Conservation (phyloP, 2,888 invertebrate genomes). For the Pecten maximus region DNA sequence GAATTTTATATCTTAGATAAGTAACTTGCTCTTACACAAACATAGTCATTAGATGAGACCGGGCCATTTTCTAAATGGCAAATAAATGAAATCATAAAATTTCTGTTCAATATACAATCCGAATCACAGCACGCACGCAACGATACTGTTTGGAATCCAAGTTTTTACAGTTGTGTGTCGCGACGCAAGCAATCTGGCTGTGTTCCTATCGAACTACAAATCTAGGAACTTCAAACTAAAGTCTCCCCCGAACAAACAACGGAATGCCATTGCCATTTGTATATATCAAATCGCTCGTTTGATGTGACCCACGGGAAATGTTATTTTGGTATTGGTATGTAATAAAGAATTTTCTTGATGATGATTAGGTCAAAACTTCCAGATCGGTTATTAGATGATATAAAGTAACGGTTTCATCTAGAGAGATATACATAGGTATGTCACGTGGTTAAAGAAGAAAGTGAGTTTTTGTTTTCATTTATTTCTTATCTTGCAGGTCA, state of each 20-base stretch:
- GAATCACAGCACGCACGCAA: not conserved
- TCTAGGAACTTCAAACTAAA: not conserved
- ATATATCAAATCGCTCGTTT: not conserved
- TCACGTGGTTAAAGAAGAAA: too few species aligned
- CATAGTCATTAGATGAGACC: not conserved
- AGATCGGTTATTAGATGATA: not conserved
- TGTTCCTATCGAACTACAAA: not conserved
- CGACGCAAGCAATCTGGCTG: not conserved
- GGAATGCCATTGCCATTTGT: not conserved
- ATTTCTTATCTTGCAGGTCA: too few species aligned
- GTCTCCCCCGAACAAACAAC: not conserved
- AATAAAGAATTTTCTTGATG: not conserved
- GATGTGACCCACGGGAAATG: not conserved
- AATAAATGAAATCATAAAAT: slow-evolving; percentile 9
- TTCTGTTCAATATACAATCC: not conserved
- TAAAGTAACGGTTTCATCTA: not conserved
- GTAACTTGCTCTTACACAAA: not conserved
- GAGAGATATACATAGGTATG: too few species aligned
- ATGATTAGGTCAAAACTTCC: not conserved
- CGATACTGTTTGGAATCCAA: not conserved
- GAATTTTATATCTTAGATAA: not conserved
- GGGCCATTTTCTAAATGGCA: slow-evolving; percentile 25
- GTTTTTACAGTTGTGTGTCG: not conserved
- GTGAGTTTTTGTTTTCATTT: too few species aligned
- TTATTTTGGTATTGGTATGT: not conserved